phyloP scores from a whole-genome alignment of 2,888 invertebrate species.

The Abscondita cerata region DNA sequence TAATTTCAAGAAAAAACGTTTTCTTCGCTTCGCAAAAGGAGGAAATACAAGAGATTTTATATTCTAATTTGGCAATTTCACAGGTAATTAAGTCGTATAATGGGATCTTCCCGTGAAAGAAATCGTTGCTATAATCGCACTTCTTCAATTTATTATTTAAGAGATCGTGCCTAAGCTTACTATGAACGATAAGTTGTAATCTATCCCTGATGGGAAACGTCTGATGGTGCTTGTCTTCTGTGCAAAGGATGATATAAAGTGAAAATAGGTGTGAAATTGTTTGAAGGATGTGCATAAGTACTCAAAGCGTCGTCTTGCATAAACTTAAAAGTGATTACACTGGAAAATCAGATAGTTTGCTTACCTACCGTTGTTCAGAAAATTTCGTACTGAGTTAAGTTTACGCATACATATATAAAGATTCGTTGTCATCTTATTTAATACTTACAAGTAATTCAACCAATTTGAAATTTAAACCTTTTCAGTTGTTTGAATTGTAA shows the following conservation, averaged over 20 bases:
- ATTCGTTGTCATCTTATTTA: too few relatives aligned
- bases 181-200: constrained; percentile 40
- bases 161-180: constrained; percentile 15
- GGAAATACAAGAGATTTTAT: constrained; percentile 18
- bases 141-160: constrained; percentile 33
- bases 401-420: too few relatives aligned
- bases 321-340: constrained; percentile 27
- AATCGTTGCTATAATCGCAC: constrained; percentile 23
- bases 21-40: neutral
- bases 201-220: constrained; percentile 37
- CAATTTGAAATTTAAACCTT: too few relatives aligned
- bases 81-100: constrained; percentile 32
- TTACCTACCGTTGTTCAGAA: neutral
- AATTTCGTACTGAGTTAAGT: neutral
- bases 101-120: constrained; percentile 21
- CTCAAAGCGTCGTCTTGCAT: constrained; percentile 36
- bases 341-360: constrained; percentile 15
- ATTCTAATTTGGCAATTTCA: constrained; percentile 30
- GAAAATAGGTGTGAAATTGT: constrained; percentile 55
- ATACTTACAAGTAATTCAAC: too few relatives aligned
- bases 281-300: constrained; percentile 47
- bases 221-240: constrained; percentile 48
- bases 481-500: too few relatives aligned
- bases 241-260: constrained; percentile 49
- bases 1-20: constrained; percentile 11